Conservation (phyloP, 2,888 invertebrate genomes). For the Papilio elwesi region DNA sequence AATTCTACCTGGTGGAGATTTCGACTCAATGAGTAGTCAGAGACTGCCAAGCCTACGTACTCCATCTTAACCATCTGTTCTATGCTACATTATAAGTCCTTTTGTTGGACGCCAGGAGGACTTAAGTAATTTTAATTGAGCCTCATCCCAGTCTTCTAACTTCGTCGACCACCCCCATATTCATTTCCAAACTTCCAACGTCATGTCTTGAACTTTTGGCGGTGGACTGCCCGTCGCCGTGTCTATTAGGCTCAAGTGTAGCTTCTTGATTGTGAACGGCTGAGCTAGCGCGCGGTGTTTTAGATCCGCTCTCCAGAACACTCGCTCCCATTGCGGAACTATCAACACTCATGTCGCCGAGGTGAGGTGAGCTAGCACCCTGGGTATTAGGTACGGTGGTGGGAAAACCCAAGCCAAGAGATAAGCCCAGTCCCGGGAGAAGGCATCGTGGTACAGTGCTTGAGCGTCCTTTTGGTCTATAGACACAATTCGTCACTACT, state of each 20-base stretch:
- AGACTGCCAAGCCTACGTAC: neutral
- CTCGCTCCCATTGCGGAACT: conserved; percentile 49
- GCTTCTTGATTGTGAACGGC: conserved; percentile 42
- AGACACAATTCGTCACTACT: conserved; percentile 31
- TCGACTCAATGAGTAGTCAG: too few relatives aligned
- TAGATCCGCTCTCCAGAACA: conserved; percentile 54
- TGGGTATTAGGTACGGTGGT: neutral
- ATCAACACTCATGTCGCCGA: conserved; percentile 43
- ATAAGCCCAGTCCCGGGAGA: conserved; percentile 43
- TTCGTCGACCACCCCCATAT: conserved; percentile 42
- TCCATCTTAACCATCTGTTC: conserved; percentile 47
- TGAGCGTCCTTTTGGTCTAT: conserved; percentile 39
- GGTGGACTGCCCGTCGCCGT: conserved; percentile 43
- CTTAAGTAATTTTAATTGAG: conserved; percentile 36
- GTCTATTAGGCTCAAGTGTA: conserved; percentile 44
- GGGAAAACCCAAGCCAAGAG: conserved; percentile 45
- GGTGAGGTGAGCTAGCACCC: conserved; percentile 43
- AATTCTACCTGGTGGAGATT: too few relatives aligned
- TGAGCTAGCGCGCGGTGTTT: conserved; percentile 46
- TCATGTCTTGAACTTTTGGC: conserved; percentile 42
- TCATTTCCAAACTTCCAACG: conserved; percentile 45
- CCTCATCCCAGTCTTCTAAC: conserved; percentile 38
- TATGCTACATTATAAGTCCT: conserved; percentile 45
- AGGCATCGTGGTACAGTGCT: conserved; percentile 43
- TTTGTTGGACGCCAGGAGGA: conserved; percentile 41